Conservation (phyloP, 2,888 invertebrate genomes). For the Ormyrus pomaceus region DNA sequence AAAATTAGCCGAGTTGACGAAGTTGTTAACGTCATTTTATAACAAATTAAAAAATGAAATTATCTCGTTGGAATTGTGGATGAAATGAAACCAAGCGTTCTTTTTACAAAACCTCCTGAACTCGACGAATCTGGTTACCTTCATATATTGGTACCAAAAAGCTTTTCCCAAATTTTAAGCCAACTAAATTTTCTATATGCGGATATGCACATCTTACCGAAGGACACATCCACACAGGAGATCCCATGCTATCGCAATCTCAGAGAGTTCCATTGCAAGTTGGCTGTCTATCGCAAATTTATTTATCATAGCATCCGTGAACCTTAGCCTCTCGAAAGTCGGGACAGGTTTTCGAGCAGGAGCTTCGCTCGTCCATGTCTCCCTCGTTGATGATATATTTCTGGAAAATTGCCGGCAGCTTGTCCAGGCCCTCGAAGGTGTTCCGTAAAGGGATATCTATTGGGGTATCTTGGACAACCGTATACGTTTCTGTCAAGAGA, state of each 20-base stretch:
- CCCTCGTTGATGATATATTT: constrained; percentile 93
- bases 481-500: too few species aligned
- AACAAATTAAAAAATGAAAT: too few species aligned
- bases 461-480: too few species aligned
- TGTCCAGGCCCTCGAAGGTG: constrained; percentile 61
- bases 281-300: constrained; percentile 82
- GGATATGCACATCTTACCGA: neutral
- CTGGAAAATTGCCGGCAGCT: constrained; percentile 88
- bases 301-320: constrained; percentile 84
- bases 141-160: too few species aligned
- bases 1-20: too few species aligned
- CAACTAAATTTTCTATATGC: too few species aligned
- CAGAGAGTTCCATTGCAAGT: constrained; percentile 78
- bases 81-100: too few species aligned
- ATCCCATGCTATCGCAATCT: constrained; percentile 8
- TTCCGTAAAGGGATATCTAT: too few species aligned
- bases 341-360: constrained; percentile 87
- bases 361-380: constrained; percentile 84
- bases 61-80: too few species aligned
- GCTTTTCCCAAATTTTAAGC: neutral
- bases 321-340: constrained; percentile 84
- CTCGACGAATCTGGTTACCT: too few species aligned
- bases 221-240: constrained; percentile 3
- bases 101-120: too few species aligned
- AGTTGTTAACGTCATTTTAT: too few species aligned